Base-by-base conservation (phyloP, 2,888 invertebrate genomes). In the Amphimallon solstitiale region DNA sequence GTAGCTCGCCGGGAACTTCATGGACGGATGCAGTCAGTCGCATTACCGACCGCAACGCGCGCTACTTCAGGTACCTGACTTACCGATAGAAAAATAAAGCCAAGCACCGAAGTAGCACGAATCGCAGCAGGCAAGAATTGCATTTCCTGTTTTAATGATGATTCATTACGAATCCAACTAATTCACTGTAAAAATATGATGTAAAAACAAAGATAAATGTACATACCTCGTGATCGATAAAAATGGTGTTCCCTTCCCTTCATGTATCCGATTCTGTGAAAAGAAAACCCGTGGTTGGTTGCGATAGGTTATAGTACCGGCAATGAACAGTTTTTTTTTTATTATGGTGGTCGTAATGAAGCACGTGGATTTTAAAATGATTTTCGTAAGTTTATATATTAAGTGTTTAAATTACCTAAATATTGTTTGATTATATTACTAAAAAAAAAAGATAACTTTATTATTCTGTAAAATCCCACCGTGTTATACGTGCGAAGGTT, bases 31-130 rank as follows among this genome's bases (percentile, higher is more conserved):
- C 29, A 40, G 49, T 15, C 63, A 72, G 69, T 69, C 68, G 67
- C 29, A 35, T 64, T 73, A 83, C 84, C 82, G 83, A 84, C 83
- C 87, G 88, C 92, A 85, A 86, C 94, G 94, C 94, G 95, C 95
- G 95, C 95, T 95, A 95, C 95, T 95, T 95, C 94, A 94, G 95
- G 95, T 95, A 95, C 95, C 95, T 95, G 95, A 95, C 95, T 94
- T 84, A 81, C 48, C 63, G 51, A 64, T 38, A 37, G 59, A 70
- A 81, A 83, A 81, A 84, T 85, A 86, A 87, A 94, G 94, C 84
- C 91, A 87, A 92, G 92, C 89, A 92, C 92, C 92, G 87, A 92
- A 90, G 93, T 93, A 94, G 90, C 93, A 89, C 93, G 91, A 88
- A 89, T 86, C 86, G 88, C 86, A 86, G 61, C 21, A 14, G 37